Percentiles rank a stretch among this genome's conserved stretches.
Conservation (phyloP, 2,113 vertebrate genomes). For the Buteo buteo region DNA sequence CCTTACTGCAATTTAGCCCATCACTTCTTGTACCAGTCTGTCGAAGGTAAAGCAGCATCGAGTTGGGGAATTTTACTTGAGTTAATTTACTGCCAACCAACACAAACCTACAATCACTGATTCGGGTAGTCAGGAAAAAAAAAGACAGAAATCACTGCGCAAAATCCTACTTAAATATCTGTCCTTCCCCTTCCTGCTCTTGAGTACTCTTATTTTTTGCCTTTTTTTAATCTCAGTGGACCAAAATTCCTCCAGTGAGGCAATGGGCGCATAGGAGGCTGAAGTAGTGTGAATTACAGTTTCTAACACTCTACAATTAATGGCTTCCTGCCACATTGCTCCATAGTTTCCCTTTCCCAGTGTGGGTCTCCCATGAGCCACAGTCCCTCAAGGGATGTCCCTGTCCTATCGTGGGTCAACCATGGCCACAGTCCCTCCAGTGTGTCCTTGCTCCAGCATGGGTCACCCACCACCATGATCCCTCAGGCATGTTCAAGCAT, state of each 20-base stretch:
- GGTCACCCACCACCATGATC: not conserved
- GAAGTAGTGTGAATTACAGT: not conserved
- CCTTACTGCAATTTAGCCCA: slow-evolving; percentile 3
- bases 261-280: not conserved
- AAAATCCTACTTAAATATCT: not conserved
- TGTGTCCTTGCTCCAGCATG: not conserved
- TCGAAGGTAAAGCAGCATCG: not conserved
- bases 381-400: not conserved
- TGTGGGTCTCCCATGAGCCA: not conserved
- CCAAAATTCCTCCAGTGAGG: not conserved
- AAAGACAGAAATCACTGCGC: not conserved
- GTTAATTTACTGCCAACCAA: not conserved
- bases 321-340: not conserved
- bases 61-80: not conserved
- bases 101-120: not conserved
- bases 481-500: not conserved
- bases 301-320: not conserved
- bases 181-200: not conserved
- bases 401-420: not conserved
- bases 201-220: not conserved
- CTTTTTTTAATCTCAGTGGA: not conserved
- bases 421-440: too few species aligned
- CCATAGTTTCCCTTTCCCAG: not conserved
- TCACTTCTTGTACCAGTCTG: not conserved
- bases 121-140: not conserved